phyloP scores from a whole-genome alignment of 2,113 vertebrate species.

The Archocentrus centrarchus region DNA sequence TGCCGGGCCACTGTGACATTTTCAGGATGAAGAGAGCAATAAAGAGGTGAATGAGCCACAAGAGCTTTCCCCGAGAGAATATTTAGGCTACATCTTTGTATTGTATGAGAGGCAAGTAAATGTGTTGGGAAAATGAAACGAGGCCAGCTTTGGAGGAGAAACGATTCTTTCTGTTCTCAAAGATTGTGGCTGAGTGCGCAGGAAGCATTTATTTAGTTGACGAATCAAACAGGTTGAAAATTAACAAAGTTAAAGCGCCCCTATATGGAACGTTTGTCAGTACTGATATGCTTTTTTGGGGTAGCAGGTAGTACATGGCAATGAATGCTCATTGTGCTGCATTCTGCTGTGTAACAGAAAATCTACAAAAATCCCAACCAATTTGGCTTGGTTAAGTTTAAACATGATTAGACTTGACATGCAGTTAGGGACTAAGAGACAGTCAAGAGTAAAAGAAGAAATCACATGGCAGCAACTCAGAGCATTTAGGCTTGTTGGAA shows the following conservation, averaged over 20 bases:
- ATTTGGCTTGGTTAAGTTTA: fast-evolving
- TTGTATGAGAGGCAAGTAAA: background rate
- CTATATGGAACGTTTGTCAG: background rate
- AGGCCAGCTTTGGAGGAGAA: background rate
- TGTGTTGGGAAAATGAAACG: background rate
- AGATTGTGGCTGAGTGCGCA: background rate
- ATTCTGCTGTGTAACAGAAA: background rate
- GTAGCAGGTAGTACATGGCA: background rate
- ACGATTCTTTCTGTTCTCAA: fast-evolving
- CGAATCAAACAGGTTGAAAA: background rate
- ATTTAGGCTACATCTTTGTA: conserved; percentile 10
- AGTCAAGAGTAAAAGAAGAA: too few relatives aligned
- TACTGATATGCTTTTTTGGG: background rate
- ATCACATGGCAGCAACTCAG: background rate
- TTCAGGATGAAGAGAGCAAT: conserved; percentile 29
- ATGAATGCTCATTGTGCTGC: background rate
- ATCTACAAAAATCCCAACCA: background rate
- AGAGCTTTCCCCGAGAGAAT: conserved; percentile 19
- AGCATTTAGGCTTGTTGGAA: background rate
- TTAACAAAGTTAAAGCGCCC: background rate
- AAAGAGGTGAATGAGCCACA: conserved; percentile 22
- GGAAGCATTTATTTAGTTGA: background rate
- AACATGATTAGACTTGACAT: background rate
- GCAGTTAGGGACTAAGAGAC: background rate
- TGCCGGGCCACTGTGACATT: conserved; percentile 32